Evolutionary conservation across 2,888 invertebrate genomes (phyloP), one percentile per base, ranked within the genome.

Genomic region (Tetanocera ferruginea): DNA sequence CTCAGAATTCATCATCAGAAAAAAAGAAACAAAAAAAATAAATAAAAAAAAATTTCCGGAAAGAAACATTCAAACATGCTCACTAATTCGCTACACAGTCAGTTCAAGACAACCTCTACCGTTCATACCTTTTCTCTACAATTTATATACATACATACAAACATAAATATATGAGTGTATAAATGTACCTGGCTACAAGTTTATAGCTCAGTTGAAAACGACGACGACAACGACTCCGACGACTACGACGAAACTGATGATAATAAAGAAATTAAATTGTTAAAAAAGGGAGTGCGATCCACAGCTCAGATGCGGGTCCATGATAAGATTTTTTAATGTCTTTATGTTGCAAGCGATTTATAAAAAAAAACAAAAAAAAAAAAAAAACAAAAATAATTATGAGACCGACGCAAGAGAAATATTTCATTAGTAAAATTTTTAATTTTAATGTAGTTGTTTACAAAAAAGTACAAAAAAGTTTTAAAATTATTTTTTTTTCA

Each of bases 31-130:
- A 51, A 66, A 23, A 52, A 57, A 57, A 52, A 55, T 51, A 49
- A 37, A 57, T 70, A 28, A 69, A 52, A 72, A 80, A 80, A 31
- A 11, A n/a, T 55, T 37, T 43, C 85, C 86, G 86, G 85, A 85
- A 86, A 86, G 86, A 85, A 86, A 85, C 85, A 86, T 84, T 86
- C 86, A 84, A 84, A 85, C 86, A 85, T 86, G 86, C 84, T 85
- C 86, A 86, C 86, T 85, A 85, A 85, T 86, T 86, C 85, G 86
- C 84, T 84, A 83, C 86, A 86, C 85, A 86, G 55, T 34, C 51
- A 52, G n/a, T 76, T 71, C 76, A 77, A 69, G 17, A 66, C 76
- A 71, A 79, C 72, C 78, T 81, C 80, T 66, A 66, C 76, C 80
- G 73, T 85, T 85, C 86, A 34, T n/a, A 85, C 85, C 85, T 34